These are phyloP conservation scores for Carassius carassius DNA, from an alignment of 2,113 vertebrate species.

Conservation along the genomic window DNA sequence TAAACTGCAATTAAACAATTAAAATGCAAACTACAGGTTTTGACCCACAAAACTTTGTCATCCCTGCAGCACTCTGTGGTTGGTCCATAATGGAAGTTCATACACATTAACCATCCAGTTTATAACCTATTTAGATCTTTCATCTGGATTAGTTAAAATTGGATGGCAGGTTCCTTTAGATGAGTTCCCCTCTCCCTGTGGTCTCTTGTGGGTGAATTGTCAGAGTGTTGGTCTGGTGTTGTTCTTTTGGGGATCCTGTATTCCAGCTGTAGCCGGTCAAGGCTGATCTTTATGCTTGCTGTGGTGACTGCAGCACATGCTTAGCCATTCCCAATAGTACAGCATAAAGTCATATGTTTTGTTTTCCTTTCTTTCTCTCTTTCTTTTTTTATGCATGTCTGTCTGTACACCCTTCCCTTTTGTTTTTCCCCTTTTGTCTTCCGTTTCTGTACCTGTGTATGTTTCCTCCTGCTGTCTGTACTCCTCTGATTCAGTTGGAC, in stretches of 20 bases:
- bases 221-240: conserved; percentile 9
- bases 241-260: conserved; percentile 29
- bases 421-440: not conserved
- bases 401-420: not conserved
- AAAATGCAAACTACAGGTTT: not conserved
- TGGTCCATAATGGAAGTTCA: not conserved
- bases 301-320: conserved; percentile 53
- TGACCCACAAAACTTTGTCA: not conserved
- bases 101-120: not conserved
- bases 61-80: not conserved
- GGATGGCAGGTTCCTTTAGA: not conserved
- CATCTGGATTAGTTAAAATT: not conserved
- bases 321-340: conserved; percentile 59
- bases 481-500: conserved; percentile 64
- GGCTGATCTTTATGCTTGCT: conserved; percentile 72
- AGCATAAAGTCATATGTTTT: conserved; percentile 72
- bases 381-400: conserved; percentile 25
- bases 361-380: not conserved
- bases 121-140: not conserved
- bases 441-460: not conserved
- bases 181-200: not conserved
- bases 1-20: not conserved
- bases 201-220: conserved; percentile 23
- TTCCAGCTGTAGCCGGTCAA: conserved; percentile 49
- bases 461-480: conserved; percentile 39